A percentile compares a stretch with the other conserved stretches of the same genome.
Evolutionary conservation across 37 sponge, comb jelly and placozoan genomes (phyloP).

Genomic region (Halichondria panicea): DNA sequence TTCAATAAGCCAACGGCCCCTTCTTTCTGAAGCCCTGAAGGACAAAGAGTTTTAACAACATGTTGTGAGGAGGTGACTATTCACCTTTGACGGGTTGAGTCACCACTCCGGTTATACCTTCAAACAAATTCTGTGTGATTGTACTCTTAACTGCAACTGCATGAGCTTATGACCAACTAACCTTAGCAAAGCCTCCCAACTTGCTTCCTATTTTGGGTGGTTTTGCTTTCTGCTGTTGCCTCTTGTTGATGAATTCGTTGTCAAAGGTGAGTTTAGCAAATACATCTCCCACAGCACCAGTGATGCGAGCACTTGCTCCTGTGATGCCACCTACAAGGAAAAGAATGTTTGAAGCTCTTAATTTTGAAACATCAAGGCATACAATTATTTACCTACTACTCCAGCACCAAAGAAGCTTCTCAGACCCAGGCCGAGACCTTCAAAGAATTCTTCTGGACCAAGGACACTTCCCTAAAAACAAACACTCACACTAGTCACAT

Average conservation of each 20-base stretch:
- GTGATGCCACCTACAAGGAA: conserved; percentile 75
- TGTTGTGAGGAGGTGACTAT: neutral
- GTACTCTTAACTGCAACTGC: neutral
- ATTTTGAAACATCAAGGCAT: neutral
- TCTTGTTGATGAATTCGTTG: conserved; percentile 68
- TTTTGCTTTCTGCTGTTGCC: conserved; percentile 61
- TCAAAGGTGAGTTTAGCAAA: conserved; percentile 83
- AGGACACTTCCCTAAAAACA: conserved; percentile 67
- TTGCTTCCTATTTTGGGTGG: conserved; percentile 56
- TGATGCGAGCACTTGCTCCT: conserved; percentile 84
- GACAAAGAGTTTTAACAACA: neutral
- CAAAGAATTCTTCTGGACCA: conserved; percentile 88
- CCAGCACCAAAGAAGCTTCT: conserved; percentile 71
- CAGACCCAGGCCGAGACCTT: conserved; percentile 78
- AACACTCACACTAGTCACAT: too few relatives aligned
- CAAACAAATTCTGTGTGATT: conserved; percentile 59
- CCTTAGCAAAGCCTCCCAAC: conserved; percentile 72
- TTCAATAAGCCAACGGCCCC: conserved; percentile 84
- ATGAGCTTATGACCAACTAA: neutral
- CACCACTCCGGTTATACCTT: conserved; percentile 81
- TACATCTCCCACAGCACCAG: conserved; percentile 85
- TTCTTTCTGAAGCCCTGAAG: conserved; percentile 74
- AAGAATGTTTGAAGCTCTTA: neutral
- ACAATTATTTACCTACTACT: conserved; percentile 67
- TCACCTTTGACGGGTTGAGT: conserved; percentile 84